Evolutionary conservation across 2,888 invertebrate species (phyloP).

Genomic region (Oxytorus armatus): DNA sequence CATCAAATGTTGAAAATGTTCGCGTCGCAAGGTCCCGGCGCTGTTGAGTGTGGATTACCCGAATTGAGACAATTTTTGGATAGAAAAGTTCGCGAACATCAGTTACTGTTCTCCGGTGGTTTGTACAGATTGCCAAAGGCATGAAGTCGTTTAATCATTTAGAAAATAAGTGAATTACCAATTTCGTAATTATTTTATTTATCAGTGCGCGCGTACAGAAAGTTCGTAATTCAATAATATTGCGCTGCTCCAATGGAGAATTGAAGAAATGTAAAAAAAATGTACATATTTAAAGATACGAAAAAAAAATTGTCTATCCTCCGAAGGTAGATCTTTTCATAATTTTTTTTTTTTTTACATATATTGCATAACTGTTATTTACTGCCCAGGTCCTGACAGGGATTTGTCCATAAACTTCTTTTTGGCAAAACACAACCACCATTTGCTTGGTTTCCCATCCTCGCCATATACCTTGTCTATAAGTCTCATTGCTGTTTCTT

Average conservation of each 20-base stretch:
- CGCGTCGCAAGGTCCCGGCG: slow-evolving; percentile 95
- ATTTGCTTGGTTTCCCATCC: slow-evolving; percentile 98
- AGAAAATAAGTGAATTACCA: background rate
- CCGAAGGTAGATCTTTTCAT: background rate
- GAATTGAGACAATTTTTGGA: slow-evolving; percentile 96
- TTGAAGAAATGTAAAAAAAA: slow-evolving; percentile 12
- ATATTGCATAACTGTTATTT: slow-evolving; percentile 73
- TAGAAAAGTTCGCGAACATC: slow-evolving; percentile 96
- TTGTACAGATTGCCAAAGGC: slow-evolving; percentile 94
- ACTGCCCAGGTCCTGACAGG: slow-evolving; percentile 94
- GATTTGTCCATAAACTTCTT: slow-evolving; percentile 99
- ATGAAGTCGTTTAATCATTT: slow-evolving; percentile 74
- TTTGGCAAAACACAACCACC: slow-evolving; percentile 99
- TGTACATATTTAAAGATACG: slow-evolving; percentile 1
- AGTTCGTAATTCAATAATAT: too few relatives aligned
- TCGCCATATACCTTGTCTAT: slow-evolving; percentile 93
- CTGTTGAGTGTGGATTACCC: slow-evolving; percentile 94
- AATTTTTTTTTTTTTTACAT: slow-evolving; percentile 20
- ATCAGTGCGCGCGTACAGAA: too few relatives aligned
- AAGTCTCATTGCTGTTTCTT: slow-evolving; percentile 96
- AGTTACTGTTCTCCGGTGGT: slow-evolving; percentile 93
- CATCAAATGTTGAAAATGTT: slow-evolving; percentile 99
- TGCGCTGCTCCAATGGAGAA: slow-evolving; percentile 13
- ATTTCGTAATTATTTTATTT: slow-evolving; percentile 28
- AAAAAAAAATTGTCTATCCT: slow-evolving; percentile 9